These are phyloP conservation scores for Patella vulgata DNA, from an alignment of 1,140 invertebrate genomes.

Conservation along the genomic window DNA sequence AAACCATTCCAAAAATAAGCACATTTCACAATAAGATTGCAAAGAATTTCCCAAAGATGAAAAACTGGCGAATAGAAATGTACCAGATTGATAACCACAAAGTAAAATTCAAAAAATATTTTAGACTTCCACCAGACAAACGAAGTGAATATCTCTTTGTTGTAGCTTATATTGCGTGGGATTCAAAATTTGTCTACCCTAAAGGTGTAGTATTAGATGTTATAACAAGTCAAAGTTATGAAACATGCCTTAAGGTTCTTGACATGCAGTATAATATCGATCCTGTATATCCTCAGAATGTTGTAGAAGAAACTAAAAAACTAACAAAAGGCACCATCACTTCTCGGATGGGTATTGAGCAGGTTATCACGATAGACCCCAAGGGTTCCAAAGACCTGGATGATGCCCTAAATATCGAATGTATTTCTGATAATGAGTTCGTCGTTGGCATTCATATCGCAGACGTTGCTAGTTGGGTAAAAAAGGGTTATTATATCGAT, in stretches of 20 bases:
- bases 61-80: conserved; percentile 17
- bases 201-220: conserved; percentile 35
- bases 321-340: conserved; percentile 75
- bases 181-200: conserved; percentile 29
- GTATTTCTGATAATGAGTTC: conserved; percentile 15
- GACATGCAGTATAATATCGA: conserved; percentile 31
- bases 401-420: conserved; percentile 85
- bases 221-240: conserved; percentile 16
- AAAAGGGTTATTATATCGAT: conserved; percentile 47
- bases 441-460: conserved; percentile 61
- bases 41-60: conserved; percentile 10
- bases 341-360: conserved; percentile 59
- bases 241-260: conserved; percentile 31
- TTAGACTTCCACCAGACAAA: conserved; percentile 21
- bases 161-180: conserved; percentile 40
- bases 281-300: conserved; percentile 7
- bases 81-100: conserved; percentile 21
- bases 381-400: conserved; percentile 98
- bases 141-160: conserved; percentile 32
- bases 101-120: conserved; percentile 9
- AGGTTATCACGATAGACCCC: conserved; percentile 97
- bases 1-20: conserved; percentile 55
- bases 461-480: conserved; percentile 58
- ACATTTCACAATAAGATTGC: conserved; percentile 25
- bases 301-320: conserved; percentile 1